Conservation (phyloP, 2,797 vertebrate genomes). For the Neostethus bicornis region DNA sequence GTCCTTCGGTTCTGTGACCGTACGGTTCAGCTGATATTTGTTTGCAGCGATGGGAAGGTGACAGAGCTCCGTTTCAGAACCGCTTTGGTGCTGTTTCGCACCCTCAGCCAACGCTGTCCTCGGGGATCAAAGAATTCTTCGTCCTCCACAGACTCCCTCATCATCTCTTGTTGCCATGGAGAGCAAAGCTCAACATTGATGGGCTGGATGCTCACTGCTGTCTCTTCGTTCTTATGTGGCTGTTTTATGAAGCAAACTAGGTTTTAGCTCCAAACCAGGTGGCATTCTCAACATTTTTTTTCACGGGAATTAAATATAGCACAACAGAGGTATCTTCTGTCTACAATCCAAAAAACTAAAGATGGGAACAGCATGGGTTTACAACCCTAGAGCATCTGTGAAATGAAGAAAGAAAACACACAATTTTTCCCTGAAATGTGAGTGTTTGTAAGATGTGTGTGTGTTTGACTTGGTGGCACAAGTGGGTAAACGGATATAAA, state of each 20-base stretch:
- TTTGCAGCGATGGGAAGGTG: conserved; percentile 41
- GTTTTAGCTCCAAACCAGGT: conserved; percentile 33
- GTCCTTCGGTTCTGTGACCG: conserved; percentile 14
- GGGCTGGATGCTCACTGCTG: conserved; percentile 15
- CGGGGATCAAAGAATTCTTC: conserved; percentile 33
- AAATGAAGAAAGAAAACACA: neutral
- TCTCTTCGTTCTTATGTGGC: conserved; percentile 36
- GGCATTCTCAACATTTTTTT: conserved; percentile 21
- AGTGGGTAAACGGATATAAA: conserved; percentile 16
- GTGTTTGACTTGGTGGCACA: conserved; percentile 22
- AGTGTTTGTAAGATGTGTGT: conserved; percentile 23
- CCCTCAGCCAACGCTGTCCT: conserved; percentile 29
- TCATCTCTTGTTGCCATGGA: conserved; percentile 57
- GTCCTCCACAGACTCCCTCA: conserved; percentile 29
- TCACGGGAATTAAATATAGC: conserved; percentile 14
- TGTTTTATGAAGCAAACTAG: conserved; percentile 18
- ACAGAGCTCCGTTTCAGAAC: conserved; percentile 34
- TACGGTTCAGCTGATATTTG: conserved; percentile 27
- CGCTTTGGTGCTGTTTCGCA: conserved; percentile 23
- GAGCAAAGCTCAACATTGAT: conserved; percentile 42
- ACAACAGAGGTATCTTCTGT: neutral
- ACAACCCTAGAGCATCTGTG: conserved; percentile 9
- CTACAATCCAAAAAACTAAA: conserved; percentile 10
- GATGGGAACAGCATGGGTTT: conserved; percentile 2
- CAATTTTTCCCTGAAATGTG: conserved; percentile 7